Conservation (phyloP, 2,797 vertebrate species). For the Pachyuromys duprasi region DNA sequence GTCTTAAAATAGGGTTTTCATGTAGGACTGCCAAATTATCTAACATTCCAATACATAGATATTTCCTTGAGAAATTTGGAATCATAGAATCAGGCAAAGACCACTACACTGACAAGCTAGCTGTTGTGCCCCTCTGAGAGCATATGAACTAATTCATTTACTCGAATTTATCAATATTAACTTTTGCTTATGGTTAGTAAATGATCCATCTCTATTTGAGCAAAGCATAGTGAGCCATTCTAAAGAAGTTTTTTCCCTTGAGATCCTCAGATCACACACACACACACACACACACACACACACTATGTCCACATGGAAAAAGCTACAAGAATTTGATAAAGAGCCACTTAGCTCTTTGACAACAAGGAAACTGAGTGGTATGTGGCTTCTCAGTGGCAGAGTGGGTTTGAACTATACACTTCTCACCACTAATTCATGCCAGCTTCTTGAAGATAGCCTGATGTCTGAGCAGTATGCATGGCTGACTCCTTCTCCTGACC, state of each 20-base stretch:
- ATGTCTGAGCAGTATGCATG: background rate
- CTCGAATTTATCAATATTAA: background rate
- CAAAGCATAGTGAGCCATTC: background rate
- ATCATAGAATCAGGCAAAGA: conserved; percentile 46
- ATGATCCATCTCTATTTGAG: background rate
- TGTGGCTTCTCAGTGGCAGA: background rate
- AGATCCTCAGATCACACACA: background rate
- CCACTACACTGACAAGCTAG: background rate
- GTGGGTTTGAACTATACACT: background rate
- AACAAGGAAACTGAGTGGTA: background rate
- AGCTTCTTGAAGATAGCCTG: background rate
- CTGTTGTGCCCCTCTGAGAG: background rate
- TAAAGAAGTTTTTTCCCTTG: background rate
- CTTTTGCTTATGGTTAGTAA: background rate
- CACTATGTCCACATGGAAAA: background rate
- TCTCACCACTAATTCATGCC: background rate
- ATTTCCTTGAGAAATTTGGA: conserved; percentile 59
- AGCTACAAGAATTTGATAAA: accelerated
- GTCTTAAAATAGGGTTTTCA: conserved; percentile 19
- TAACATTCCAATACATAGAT: conserved; percentile 49
- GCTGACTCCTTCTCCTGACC: background rate
- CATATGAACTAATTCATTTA: conserved; percentile 8
- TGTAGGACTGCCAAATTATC: conserved; percentile 8
- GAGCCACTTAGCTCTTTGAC: background rate
- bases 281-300: background rate